phyloP scores from a whole-genome alignment of 2,797 vertebrate species.

The Harpagifer antarcticus region DNA sequence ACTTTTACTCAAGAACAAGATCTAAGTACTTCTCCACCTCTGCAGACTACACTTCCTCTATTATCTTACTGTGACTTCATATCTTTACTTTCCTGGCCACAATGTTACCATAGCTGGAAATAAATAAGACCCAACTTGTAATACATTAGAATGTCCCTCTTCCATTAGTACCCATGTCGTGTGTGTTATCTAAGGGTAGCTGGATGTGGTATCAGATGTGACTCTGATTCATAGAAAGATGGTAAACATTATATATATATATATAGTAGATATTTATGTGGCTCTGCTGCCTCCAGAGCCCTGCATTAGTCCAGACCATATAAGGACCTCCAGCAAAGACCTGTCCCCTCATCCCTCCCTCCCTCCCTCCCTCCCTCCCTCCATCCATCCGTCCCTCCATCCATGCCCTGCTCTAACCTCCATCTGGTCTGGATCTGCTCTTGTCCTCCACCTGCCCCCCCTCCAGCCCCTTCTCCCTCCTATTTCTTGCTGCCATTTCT shows the following conservation, averaged over 20 bases:
- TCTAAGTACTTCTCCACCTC: no score
- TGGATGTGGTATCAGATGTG: no score
- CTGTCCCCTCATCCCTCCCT: constrained; percentile 58
- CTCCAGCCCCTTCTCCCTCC: constrained; percentile 22
- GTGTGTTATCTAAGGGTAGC: background rate
- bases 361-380: constrained; percentile 48
- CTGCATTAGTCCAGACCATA: constrained; percentile 67
- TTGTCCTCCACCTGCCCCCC: constrained; percentile 61
- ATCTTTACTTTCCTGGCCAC: no score
- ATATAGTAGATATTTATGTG: background rate
- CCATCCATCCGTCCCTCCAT: constrained; percentile 65
- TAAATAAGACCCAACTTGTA: background rate
- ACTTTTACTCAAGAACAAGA: no score
- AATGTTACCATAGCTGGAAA: no score
- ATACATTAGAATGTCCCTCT: background rate
- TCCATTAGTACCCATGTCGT: background rate
- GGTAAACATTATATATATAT: background rate
- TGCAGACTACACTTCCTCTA: no score
- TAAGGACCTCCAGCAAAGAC: constrained; percentile 75
- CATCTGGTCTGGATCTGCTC: constrained; percentile 77
- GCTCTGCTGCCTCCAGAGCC: constrained; percentile 32
- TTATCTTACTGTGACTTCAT: no score
- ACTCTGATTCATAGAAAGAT: background rate
- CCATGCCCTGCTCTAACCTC: constrained; percentile 74
- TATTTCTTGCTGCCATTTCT: constrained; percentile 65